Base-by-base conservation (phyloP, 2,797 vertebrate species). In the Pseudochromis fuscus region DNA sequence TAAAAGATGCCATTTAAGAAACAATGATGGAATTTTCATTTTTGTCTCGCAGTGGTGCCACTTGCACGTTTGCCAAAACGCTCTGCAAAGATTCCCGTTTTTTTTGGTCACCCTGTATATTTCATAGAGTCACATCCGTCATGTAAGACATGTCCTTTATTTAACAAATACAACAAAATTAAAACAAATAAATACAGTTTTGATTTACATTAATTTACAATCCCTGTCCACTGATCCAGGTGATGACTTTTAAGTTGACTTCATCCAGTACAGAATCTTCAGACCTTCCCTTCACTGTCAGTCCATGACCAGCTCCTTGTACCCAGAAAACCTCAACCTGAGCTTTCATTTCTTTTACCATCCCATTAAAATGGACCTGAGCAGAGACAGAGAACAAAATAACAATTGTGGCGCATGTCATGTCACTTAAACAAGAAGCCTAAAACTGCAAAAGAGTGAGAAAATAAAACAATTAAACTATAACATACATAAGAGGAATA, bases 251-350 rank as follows among this genome's bases (percentile, higher is more conserved):
- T 8, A 75, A 52, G 63, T 97, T 97, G 72, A 97, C 94, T 91
- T 98, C 95, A 71, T 94, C 93, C 87, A 96, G 79, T 33, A 98
- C 88, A 50, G 95, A 93, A 0, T 96, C 94, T 61, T 94, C 84
- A 12, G 92, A 69, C 80, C 94, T 88, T 64, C 96, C 96, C 87
- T 93, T 95, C 46, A 96, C 95, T 45, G 77, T 85, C 85, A 98
- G 95, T 40, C 95, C 95, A 74, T 98, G 97, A 85, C 91, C 96
- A 62, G 94, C 97, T 82, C 95, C 95, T 65, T 94, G 88, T 40
- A 98, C 83, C 96, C 96, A 98, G 30, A 95, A 89, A 74, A 98
- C 95, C 45, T 94, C 93, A 68, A 78, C 89, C 67, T 90, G 82
- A 67, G 93, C 94, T 89, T 94, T 92, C 94, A 98, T 96, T 81